phyloP scores from a whole-genome alignment of 2,888 invertebrate species.

The Mythimna pallens region DNA sequence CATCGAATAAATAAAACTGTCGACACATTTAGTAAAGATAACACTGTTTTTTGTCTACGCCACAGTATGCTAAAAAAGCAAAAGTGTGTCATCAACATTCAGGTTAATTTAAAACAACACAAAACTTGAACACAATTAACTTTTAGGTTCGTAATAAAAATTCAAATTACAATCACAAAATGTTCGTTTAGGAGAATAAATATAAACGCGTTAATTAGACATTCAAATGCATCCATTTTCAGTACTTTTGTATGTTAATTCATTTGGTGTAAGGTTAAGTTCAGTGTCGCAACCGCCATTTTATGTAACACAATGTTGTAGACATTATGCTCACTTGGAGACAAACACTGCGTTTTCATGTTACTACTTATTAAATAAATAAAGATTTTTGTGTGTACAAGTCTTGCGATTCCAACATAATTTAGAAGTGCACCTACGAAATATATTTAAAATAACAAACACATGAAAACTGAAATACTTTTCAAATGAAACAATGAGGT shows the following conservation, averaged over 20 bases:
- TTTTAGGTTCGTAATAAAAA: slow-evolving; percentile 70
- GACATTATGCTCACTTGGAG: slow-evolving; percentile 53
- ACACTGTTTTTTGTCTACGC: slow-evolving; percentile 29
- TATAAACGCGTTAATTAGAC: slow-evolving; percentile 78
- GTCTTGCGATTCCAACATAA: not conserved
- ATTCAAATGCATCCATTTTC: slow-evolving; percentile 87
- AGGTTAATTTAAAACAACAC: slow-evolving; percentile 61
- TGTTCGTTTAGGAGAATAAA: slow-evolving; percentile 75
- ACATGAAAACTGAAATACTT: slow-evolving; percentile 16
- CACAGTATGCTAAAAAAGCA: slow-evolving; percentile 33
- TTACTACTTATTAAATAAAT: slow-evolving; percentile 25
- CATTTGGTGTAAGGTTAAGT: slow-evolving; percentile 86
- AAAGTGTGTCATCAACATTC: slow-evolving; percentile 59
- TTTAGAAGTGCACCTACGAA: not conserved
- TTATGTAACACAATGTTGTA: slow-evolving; percentile 74
- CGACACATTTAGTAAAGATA: slow-evolving; percentile 21
- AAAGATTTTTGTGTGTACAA: not conserved
- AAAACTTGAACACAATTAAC: slow-evolving; percentile 64
- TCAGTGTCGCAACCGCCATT: slow-evolving; percentile 84
- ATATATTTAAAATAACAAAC: not conserved
- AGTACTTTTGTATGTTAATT: slow-evolving; percentile 90
- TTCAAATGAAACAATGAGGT: slow-evolving; percentile 42
- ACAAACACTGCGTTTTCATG: slow-evolving; percentile 28
- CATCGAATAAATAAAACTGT: slow-evolving; percentile 34
- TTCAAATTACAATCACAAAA: slow-evolving; percentile 72